Evolutionary conservation across 2,113 vertebrate species (phyloP).

Genomic region (Myiozetetes cayanensis): DNA sequence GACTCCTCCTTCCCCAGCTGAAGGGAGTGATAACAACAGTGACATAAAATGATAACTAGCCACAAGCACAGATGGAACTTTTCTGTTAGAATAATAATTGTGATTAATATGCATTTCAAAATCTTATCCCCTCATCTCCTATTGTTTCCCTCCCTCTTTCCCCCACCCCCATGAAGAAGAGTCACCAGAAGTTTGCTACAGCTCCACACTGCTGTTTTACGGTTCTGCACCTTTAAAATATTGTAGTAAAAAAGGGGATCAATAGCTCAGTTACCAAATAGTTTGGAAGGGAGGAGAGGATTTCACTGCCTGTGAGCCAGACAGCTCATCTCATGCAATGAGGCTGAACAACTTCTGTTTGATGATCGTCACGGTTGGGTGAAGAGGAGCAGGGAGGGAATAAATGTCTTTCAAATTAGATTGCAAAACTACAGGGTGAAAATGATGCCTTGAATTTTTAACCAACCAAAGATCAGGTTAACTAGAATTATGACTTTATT

Average conservation of each 20-base stretch:
- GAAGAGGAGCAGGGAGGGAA: conserved; percentile 26
- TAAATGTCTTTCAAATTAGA: conserved; percentile 54
- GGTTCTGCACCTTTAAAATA: not conserved
- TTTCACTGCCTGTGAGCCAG: not conserved
- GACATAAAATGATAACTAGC: not conserved
- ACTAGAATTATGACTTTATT: conserved; percentile 15
- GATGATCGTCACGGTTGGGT: conserved; percentile 6
- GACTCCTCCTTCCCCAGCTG: not conserved
- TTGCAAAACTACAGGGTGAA: conserved; percentile 8
- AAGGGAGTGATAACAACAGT: not conserved
- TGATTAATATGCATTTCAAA: conserved; percentile 18
- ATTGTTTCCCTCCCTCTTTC: not conserved
- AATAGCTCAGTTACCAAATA: not conserved
- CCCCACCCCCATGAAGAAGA: not conserved
- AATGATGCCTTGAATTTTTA: conserved; percentile 41
- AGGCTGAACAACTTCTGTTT: conserved; percentile 52
- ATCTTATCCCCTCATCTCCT: not conserved
- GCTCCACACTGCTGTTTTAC: not conserved
- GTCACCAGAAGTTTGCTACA: not conserved
- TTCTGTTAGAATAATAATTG: conserved; percentile 15
- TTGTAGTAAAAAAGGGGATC: not conserved
- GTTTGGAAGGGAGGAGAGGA: not conserved
- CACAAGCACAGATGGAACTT: conserved; percentile 17
- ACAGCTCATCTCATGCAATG: conserved; percentile 37
- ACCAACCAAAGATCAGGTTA: not conserved